Evolutionary conservation across 2,797 vertebrate species (phyloP), one percentile per base, ranked within the genome.

Genomic region (Hemibagrus guttatus): DNA sequence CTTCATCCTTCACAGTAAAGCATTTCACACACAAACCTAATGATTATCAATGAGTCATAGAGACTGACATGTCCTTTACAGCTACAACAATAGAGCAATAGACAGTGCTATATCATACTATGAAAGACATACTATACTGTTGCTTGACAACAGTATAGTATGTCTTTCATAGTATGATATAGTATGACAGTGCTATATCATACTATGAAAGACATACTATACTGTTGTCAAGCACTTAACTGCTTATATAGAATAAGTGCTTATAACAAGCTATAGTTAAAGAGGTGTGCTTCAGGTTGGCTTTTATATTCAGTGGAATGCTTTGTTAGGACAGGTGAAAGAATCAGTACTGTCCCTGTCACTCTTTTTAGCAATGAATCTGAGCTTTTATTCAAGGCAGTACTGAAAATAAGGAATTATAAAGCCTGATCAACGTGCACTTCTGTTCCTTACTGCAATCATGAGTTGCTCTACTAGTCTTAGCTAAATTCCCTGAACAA

Each of bases 21-120:
- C 58, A 21, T 19, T 78, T 35, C 8, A 54, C 16, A 54, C n/a
- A 78, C 28, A 58, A 78, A 23, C 58, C 28, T 31, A 78, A 58
- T 31, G n/a, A 72, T 61, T 13, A 46, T 26, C 16, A 42, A 58
- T 17, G 16, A 61, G 63, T 46, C 21, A 0, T 2, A 39, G 9
- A 21, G 21, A 52, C 14, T 58, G 54, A 58, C 54, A 13, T 35
- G 35, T 42, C 23, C 35, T 72, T 89, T 16, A 23, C 54, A 58
- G 75, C 28, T 35, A 23, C 52, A 58, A 75, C 9, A 84, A 54
- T 39, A 52, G 35, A 78, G 75, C 68, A 82, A 64, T 78, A 59
- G 49, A 42, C 58, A 46, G 68, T 64, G 28, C n/a, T 68, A 52
- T 75, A 63, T 78, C 46, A 42, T 35, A 23, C 81, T 46, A 46